phyloP scores from a whole-genome alignment of 1,140 invertebrate species.

The Babylonia areolata region DNA sequence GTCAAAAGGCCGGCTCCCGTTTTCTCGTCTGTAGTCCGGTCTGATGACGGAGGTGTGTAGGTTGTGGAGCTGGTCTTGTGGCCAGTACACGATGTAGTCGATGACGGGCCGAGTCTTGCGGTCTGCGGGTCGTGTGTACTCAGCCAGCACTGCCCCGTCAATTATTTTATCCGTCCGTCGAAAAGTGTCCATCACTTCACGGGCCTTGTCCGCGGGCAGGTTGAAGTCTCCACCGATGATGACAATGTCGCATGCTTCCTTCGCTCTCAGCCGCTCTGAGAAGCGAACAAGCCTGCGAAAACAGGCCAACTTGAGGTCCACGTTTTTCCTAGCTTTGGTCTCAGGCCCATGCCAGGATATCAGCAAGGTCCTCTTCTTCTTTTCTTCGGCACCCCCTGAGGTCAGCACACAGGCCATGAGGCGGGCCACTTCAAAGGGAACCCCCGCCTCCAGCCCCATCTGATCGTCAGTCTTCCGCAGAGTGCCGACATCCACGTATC shows the following conservation, averaged over 20 bases:
- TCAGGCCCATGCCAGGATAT: neutral
- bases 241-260: neutral
- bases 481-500: neutral
- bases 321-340: neutral
- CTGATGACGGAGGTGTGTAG: neutral
- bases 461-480: neutral
- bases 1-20: neutral
- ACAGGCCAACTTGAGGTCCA: neutral
- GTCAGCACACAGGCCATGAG: neutral
- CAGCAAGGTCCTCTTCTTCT: neutral
- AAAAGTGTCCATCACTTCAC: neutral
- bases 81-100: constrained; percentile 4
- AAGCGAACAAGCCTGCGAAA: neutral
- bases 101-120: neutral
- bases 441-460: neutral
- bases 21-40: neutral
- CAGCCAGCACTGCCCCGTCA: neutral
- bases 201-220: neutral
- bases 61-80: neutral
- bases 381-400: no score
- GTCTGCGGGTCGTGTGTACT: neutral
- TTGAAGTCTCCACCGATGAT: constrained; percentile 8
- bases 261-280: neutral
- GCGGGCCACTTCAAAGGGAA: neutral
- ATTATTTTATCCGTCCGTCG: neutral